phyloP scores from a whole-genome alignment of 2,888 invertebrate genomes.

The Ornithoptera alexandrae region DNA sequence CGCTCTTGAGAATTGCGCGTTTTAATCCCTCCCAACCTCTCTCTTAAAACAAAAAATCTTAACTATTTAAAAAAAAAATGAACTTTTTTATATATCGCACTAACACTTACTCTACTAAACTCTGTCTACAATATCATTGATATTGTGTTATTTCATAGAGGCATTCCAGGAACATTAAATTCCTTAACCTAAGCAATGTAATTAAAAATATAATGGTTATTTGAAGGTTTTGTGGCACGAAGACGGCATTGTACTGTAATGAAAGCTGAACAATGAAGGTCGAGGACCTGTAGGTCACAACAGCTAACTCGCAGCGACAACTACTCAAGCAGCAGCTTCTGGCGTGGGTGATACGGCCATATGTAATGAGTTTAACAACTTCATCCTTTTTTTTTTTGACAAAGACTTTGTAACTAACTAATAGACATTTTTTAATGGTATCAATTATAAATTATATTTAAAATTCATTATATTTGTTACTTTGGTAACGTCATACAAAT shows the following conservation, averaged over 20 bases:
- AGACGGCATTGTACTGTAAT: slow-evolving; percentile 64
- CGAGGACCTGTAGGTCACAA: slow-evolving; percentile 70
- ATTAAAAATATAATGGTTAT: slow-evolving; percentile 38
- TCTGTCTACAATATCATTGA: background rate
- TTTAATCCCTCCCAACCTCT: too few relatives aligned
- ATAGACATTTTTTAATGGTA: background rate
- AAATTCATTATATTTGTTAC: too few relatives aligned
- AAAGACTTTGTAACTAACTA: background rate
- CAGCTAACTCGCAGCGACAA: slow-evolving; percentile 47
- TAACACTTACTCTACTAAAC: background rate
- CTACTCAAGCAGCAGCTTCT: slow-evolving; percentile 11
- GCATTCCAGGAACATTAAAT: background rate
- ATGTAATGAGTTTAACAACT: slow-evolving; percentile 15
- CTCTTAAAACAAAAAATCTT: background rate
- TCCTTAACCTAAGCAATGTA: slow-evolving; percentile 31
- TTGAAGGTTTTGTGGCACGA: slow-evolving; percentile 34
- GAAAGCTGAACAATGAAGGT: slow-evolving; percentile 73
- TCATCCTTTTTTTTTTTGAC: background rate
- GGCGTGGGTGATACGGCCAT: slow-evolving; percentile 19
- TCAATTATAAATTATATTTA: too few relatives aligned
- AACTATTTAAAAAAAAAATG: background rate
- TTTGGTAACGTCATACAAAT: too few relatives aligned
- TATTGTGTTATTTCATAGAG: background rate
- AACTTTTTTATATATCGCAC: background rate
- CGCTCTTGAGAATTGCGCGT: too few relatives aligned